Evolutionary conservation across 2,888 invertebrate species (phyloP), one percentile per base, ranked within the genome.

Genomic region (Idaea straminata): DNA sequence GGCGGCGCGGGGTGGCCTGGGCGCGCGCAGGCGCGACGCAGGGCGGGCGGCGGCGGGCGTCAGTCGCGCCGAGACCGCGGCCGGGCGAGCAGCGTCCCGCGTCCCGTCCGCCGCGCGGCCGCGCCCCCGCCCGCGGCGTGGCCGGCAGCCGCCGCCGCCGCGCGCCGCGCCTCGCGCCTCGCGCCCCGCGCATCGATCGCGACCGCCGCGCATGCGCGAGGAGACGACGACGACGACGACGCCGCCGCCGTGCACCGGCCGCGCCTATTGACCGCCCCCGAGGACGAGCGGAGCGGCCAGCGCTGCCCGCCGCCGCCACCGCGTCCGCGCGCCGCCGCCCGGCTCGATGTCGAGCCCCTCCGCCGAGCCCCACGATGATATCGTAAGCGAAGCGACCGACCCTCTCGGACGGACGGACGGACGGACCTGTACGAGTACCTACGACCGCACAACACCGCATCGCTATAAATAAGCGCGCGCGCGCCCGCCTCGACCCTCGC

Each of bases 21-120:
- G 35, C 59, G 59, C 63, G 59, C 16, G 57, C 60, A 15, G 63
- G 60, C 15, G 47, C 60, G 60, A 61, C 57, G 61, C 57, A 47
- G 60, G 57, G 60, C 47, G 35, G 60, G 61, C 66, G 69, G 75
- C 74, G 72, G 74, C 76, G 72, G 75, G 79, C 82, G 82, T 74
- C 83, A 81, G 78, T 80, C 83, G 85, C 85, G 85, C 81, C 82
- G 78, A 79, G 84, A 78, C 84, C 82, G 84, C 85, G 85, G 85
- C 74, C 73, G 78, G 78, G 77, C 86, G 83, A 82, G 84, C 86
- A 83, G 83, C 82, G 65, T 61, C 63, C 61, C 36, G 79, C 81
- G 78, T 77, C 82, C 83, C 82, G 83, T 78, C 85, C 74, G 71
- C 73, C 71, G 75, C 67, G 68, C 66, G 69, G 75, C 73, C 71